Evolutionary conservation across 2,113 vertebrate genomes (phyloP), one percentile per base, ranked within the genome.

Genomic region (Antechinus stuartii): DNA sequence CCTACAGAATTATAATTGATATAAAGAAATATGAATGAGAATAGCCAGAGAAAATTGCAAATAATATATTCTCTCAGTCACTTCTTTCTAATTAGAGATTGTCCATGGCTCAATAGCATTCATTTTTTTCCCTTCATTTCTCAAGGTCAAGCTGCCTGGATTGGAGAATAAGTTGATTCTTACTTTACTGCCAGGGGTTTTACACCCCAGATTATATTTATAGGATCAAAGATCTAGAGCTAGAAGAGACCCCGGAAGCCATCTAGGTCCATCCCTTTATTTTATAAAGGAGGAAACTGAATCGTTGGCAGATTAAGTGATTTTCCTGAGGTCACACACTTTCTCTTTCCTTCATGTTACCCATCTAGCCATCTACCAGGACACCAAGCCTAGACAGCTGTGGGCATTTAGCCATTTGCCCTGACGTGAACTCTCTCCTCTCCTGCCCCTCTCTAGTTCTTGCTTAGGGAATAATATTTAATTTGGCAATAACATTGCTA

Each of bases 1-100:
- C 93, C 3, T 68, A 3, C 23, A 19, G 46, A 50, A 92, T 92
- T 19, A 50, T 14, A 95, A 93, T n/a, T 89, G 92, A 90, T 52
- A 25, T 91, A 52, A 95, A 94, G 2, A 24, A 94, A 90, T 19
- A 68, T 25, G 93, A 50, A 91, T 12, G 52, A 84, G 19, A 84
- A 23, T 84, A 54, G 91, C 61, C 49, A 54, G 47, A 92, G n/a
- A 92, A 96, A 96, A 61, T 24, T 8, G 30, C 9, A 56, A 52
- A 2, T 92, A 91, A 26, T 27, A 68, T 55, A 5, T 89, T 25
- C 89, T 90, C 68, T 92, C 49, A 90, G 92, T 46, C 47, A 35
- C 61, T 68, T 76, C 30, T 42, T 42, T 84, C 68, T 42, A 42
- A 84, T 84, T 84, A 84, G n/a, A 42, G n/a, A n/a, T 46, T 2